Evolutionary conservation across 2,888 invertebrate genomes (phyloP).

Genomic region (Bursaphelenchus okinawaensis): DNA sequence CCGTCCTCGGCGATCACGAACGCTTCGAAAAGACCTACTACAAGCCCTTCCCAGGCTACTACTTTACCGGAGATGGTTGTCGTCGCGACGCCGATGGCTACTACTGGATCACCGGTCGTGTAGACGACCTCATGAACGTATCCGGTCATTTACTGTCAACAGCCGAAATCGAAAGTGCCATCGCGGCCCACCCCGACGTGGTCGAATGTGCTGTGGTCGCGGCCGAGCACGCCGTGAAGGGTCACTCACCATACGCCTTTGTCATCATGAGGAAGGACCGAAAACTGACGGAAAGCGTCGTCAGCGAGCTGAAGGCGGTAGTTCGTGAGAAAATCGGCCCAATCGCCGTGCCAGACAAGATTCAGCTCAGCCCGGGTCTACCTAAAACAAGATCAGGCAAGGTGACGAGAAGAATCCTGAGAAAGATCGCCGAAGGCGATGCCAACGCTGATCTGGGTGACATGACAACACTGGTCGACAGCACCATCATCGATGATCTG

Average conservation of each 20-base stretch:
- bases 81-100: conserved; percentile 79
- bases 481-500: conserved; percentile 38
- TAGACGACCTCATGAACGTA: conserved; percentile 97
- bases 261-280: conserved; percentile 73
- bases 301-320: conserved; percentile 38
- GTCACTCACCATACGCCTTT: conserved; percentile 93
- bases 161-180: conserved; percentile 70
- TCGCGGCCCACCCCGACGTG: conserved; percentile 64
- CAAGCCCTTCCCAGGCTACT: conserved; percentile 88
- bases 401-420: conserved; percentile 88
- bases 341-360: conserved; percentile 86
- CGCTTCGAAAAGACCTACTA: conserved; percentile 83
- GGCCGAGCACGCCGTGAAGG: conserved; percentile 86
- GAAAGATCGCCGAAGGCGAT: conserved; percentile 86
- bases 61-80: conserved; percentile 86
- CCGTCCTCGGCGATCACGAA: conserved; percentile 82
- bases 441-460: conserved; percentile 75
- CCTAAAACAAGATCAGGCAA: conserved; percentile 78
- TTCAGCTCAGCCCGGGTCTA: conserved; percentile 80
- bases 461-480: conserved; percentile 82
- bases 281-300: conserved; percentile 21
- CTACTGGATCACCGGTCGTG: conserved; percentile 63
- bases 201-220: conserved; percentile 94
- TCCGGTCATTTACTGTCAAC: conserved; percentile 96
- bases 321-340: conserved; percentile 85